These are phyloP conservation scores for Diachasmimorpha longicaudata DNA, from an alignment of 1,140 invertebrate genomes.

Conservation along the genomic window DNA sequence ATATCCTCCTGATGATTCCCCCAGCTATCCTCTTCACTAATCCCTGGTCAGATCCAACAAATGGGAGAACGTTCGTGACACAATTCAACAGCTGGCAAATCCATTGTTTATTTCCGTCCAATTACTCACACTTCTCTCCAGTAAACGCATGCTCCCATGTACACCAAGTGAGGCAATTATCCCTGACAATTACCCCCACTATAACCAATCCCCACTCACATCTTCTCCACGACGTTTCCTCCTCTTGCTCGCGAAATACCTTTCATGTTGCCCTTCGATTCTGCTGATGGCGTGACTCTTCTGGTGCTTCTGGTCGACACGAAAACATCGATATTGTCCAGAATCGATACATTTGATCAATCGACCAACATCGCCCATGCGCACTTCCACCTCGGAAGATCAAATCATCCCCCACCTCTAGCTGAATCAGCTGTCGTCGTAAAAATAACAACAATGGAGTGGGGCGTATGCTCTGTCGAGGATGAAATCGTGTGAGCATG, in stretches of 20 bases:
- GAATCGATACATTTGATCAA: no score
- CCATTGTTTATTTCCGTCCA: not conserved
- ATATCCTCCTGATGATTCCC: not conserved
- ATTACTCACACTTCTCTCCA: not conserved
- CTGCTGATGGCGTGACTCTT: no score
- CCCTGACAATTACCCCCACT: not conserved
- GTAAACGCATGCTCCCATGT: not conserved
- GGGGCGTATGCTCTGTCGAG: not conserved
- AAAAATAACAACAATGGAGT: not conserved
- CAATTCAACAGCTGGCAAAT: slow-evolving; percentile 14
- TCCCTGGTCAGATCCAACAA: not conserved
- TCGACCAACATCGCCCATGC: no score
- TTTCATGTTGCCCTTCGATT: no score
- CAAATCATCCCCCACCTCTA: not conserved
- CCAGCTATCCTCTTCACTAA: not conserved
- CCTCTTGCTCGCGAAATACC: no score
- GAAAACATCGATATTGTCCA: no score
- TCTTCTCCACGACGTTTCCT: no score
- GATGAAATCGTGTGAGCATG: not conserved
- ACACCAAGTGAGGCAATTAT: not conserved
- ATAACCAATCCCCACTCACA: not conserved
- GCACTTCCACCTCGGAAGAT: not conserved
- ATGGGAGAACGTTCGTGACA: not conserved
- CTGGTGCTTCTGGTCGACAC: no score
- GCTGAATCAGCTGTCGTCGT: not conserved